Base-by-base conservation (phyloP, 2,888 invertebrate species). In the Scaptomyza tumidula region DNA sequence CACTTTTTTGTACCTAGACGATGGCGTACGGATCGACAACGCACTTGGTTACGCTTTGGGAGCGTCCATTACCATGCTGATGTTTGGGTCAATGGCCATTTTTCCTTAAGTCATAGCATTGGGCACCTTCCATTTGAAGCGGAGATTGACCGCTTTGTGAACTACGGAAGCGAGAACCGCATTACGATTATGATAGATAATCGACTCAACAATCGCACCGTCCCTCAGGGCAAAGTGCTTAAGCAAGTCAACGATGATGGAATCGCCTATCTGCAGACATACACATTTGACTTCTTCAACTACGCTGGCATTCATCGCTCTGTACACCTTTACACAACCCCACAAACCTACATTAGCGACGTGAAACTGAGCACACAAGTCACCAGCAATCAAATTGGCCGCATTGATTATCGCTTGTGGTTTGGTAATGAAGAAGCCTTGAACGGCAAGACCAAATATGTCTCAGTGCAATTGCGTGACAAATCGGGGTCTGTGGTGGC, bases 251-350 rank as follows among this genome's bases (percentile, higher is more conserved):
- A 95, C 90, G 94, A 96, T 92, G 85, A 92, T 82, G 93, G 96
- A 86, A 84, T 94, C 76, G 91, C 92, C 71, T 93, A 95, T 64
- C 91, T 95, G 10, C 98, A 98, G 90, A 93, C 94, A 0, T 97
- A 97, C 86, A 95, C 96, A 14, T 98, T 99, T 90, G 99, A 99
- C 91, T 99, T 99, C 93, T 99, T 98, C 93, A 99, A 99, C 92
- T 99, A 99, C 91, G 99, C 99, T 9, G 99, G 99, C 2, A 98
- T 99, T 72, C 98, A 99, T 91, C 95, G 99, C 54, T 95, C 98
- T 3, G 98, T 99, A 13, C 94, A 96, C 75, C 91, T 99, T 3
- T 97, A 97, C 91, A 96, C 98, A 1, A 98, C 97, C 1, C 98
- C 98, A 0, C 93, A 93, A 68, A 93, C 94, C 0, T 97, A 95